Evolutionary conservation across 1,140 invertebrate genomes (phyloP).

Genomic region (Pararge aegeria): DNA sequence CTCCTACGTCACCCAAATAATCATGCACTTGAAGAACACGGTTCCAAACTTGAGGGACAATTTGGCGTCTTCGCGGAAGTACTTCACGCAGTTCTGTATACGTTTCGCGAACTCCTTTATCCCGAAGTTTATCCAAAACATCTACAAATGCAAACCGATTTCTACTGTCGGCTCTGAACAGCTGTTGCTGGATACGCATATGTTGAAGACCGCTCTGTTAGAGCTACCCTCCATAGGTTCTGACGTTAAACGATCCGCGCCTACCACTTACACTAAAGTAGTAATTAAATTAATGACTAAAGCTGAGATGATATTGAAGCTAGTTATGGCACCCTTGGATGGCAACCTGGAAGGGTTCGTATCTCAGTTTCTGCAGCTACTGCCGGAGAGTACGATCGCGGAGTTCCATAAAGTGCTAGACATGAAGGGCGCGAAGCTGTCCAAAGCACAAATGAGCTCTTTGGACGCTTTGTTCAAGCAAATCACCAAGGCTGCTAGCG

Average conservation of each 20-base stretch:
- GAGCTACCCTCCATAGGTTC: constrained; percentile 96
- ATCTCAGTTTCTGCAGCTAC: constrained; percentile 93
- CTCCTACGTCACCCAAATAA: constrained; percentile 94
- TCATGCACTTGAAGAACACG: constrained; percentile 92
- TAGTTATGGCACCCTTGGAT: constrained; percentile 97
- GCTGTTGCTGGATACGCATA: constrained; percentile 97
- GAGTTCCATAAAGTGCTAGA: constrained; percentile 98
- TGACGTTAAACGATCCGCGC: constrained; percentile 91
- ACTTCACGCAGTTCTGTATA: constrained; percentile 98
- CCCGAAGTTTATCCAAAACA: constrained; percentile 94
- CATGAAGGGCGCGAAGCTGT: constrained; percentile 91
- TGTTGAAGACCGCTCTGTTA: constrained; percentile 97
- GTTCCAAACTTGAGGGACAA: constrained; percentile 95
- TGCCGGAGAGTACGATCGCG: constrained; percentile 92
- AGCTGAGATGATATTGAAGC: constrained; percentile 98
- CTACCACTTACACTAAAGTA: constrained; percentile 91
- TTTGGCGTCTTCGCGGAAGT: constrained; percentile 96
- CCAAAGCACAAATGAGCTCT: constrained; percentile 52
- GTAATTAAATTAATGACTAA: constrained; percentile 98
- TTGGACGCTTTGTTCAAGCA: constrained; percentile 54
- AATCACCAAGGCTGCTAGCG: constrained; percentile 37
- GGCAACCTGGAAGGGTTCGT: constrained; percentile 89
- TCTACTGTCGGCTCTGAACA: constrained; percentile 97
- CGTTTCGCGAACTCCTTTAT: constrained; percentile 98
- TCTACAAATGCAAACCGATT: constrained; percentile 97